Evolutionary conservation across 2,113 vertebrate genomes (phyloP).

Genomic region (Meleagris gallopavo): DNA sequence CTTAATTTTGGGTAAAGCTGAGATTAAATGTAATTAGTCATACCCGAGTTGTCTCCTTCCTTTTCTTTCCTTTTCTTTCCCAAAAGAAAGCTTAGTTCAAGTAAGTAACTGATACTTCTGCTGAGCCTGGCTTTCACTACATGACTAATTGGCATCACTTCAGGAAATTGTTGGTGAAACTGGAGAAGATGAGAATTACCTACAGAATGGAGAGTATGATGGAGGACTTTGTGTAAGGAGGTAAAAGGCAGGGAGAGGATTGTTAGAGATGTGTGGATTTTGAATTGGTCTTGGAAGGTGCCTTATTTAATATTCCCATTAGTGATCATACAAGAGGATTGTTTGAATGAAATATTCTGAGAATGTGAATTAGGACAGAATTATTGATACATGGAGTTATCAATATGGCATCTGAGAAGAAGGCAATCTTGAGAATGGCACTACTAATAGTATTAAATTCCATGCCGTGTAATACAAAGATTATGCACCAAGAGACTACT

Average conservation of each 20-base stretch:
- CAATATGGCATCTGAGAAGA: background rate
- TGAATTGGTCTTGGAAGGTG: background rate
- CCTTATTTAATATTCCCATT: background rate
- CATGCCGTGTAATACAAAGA: background rate
- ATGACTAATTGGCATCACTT: background rate
- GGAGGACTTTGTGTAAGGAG: background rate
- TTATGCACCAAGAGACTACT: background rate
- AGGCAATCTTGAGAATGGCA: background rate
- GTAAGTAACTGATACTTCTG: background rate
- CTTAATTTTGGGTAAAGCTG: background rate
- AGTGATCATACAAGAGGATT: background rate
- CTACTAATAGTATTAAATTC: background rate
- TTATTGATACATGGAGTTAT: background rate
- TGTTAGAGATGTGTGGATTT: background rate
- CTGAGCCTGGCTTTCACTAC: background rate
- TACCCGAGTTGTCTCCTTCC: background rate
- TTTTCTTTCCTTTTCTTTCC: background rate
- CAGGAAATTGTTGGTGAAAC: constrained; percentile 25
- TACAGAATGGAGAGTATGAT: background rate
- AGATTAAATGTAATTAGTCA: background rate
- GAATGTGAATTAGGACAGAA: background rate
- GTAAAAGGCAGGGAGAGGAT: background rate
- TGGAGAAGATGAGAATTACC: background rate
- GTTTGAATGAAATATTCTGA: background rate
- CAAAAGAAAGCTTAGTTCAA: background rate